Percentiles rank a stretch among this genome's conserved stretches.
Evolutionary conservation across 2,888 invertebrate species (phyloP).

Genomic region (Andrena minutula): DNA sequence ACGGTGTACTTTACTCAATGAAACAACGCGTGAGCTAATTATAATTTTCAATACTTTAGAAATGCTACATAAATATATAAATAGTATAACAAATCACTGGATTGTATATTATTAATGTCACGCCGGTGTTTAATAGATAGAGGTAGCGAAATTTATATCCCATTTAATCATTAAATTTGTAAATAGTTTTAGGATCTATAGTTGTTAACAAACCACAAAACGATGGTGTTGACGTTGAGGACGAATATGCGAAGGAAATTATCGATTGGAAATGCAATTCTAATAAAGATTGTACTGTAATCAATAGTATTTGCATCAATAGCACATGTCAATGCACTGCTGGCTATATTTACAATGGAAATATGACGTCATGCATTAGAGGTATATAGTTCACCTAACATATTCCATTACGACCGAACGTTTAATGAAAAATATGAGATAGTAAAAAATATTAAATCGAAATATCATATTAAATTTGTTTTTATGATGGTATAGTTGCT

Average conservation of each 20-base stretch:
- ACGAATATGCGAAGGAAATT: neutral
- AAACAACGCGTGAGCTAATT: too few species aligned
- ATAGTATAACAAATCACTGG: too few species aligned
- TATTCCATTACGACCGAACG: neutral
- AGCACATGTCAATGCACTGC: conserved; percentile 66
- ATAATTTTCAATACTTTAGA: too few species aligned
- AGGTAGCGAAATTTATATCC: too few species aligned
- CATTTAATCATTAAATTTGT: neutral
- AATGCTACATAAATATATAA: too few species aligned
- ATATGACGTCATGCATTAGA: conserved; percentile 72
- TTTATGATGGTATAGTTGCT: conserved; percentile 62
- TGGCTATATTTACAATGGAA: conserved; percentile 66
- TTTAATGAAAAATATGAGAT: neutral
- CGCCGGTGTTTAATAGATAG: too few species aligned
- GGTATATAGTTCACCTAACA: conserved; percentile 52
- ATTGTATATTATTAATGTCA: too few species aligned
- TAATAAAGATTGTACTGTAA: conserved; percentile 62
- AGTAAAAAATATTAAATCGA: neutral
- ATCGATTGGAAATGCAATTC: conserved; percentile 58
- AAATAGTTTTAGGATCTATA: neutral
- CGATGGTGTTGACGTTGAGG: neutral
- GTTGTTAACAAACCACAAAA: neutral
- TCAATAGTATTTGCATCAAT: conserved; percentile 66
- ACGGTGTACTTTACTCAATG: too few species aligned
- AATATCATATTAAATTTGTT: conserved; percentile 1